Percentiles rank a stretch among this genome's conserved stretches.
These are phyloP conservation scores for Brachionus paranguensis DNA, from an alignment of 1,140 invertebrate species.

Conservation along the genomic window DNA sequence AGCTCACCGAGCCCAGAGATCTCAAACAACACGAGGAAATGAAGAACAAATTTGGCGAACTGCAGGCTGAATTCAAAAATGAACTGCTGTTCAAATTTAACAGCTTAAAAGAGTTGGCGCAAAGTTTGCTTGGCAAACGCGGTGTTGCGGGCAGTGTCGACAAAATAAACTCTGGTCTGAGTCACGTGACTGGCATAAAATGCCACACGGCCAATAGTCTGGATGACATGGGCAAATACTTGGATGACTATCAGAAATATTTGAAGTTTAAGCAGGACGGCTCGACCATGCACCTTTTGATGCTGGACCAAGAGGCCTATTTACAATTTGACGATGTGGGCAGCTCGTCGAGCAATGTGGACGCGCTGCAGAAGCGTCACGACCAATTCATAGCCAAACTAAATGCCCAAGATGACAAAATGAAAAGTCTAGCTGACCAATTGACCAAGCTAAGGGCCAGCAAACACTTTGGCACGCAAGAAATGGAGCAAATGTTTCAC, in stretches of 20 bases:
- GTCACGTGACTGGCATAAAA: constrained; percentile 70
- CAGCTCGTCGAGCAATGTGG: constrained; percentile 84
- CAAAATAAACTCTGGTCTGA: constrained; percentile 63
- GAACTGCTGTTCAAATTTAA: constrained; percentile 58
- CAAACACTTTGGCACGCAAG: constrained; percentile 90
- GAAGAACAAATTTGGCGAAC: constrained; percentile 81
- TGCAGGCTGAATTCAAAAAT: constrained; percentile 81
- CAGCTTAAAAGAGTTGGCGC: constrained; percentile 59
- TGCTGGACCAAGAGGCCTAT: constrained; percentile 84
- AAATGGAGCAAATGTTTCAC: constrained; percentile 91
- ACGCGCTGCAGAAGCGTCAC: constrained; percentile 84
- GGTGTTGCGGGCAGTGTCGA: constrained; percentile 53
- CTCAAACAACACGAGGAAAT: constrained; percentile 68
- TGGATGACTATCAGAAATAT: not conserved
- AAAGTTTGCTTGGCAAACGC: constrained; percentile 55
- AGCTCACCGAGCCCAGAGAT: constrained; percentile 55
- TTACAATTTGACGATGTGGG: constrained; percentile 80
- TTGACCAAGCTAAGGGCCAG: constrained; percentile 72
- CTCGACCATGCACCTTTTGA: constrained; percentile 90
- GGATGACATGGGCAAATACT: not conserved
- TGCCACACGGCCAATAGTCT: constrained; percentile 44
- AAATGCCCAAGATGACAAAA: constrained; percentile 81
- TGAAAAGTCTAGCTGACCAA: constrained; percentile 75
- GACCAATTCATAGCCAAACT: constrained; percentile 89
- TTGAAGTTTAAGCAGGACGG: constrained; percentile 63